Evolutionary conservation across 2,113 vertebrate genomes (phyloP).

Genomic region (Rhinoptilus africanus): DNA sequence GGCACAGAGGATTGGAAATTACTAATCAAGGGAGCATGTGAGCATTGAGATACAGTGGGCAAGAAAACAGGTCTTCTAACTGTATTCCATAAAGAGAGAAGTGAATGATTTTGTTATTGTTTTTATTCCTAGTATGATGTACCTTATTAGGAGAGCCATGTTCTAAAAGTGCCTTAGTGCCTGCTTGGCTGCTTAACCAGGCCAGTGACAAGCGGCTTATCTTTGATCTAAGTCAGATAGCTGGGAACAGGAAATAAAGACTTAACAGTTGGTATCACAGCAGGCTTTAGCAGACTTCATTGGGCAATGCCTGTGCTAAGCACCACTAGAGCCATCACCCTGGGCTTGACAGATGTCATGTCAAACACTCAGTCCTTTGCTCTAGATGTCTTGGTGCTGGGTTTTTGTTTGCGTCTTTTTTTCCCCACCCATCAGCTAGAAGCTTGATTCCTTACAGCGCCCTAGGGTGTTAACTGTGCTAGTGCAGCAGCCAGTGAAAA

Average conservation of each 20-base stretch:
- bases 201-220: background rate
- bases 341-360: background rate
- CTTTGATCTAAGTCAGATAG: constrained; percentile 11
- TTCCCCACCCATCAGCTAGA: too few species aligned
- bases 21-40: background rate
- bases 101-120: background rate
- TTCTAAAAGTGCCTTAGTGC: background rate
- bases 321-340: background rate
- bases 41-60: background rate
- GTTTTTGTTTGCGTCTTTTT: too few species aligned
- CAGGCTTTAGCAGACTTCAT: background rate
- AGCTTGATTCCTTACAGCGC: background rate
- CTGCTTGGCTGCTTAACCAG: background rate
- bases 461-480: background rate
- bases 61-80: background rate
- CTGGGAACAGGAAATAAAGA: constrained; percentile 42
- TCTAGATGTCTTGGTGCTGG: background rate
- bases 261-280: background rate
- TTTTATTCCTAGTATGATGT: background rate
- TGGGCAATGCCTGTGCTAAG: background rate
- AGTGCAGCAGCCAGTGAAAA: background rate
- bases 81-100: background rate
- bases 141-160: background rate
- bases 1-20: background rate
- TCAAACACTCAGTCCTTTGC: background rate